These are phyloP conservation scores for Parascotia fuliginaria DNA, from an alignment of 2,888 invertebrate genomes.

Conservation along the genomic window DNA sequence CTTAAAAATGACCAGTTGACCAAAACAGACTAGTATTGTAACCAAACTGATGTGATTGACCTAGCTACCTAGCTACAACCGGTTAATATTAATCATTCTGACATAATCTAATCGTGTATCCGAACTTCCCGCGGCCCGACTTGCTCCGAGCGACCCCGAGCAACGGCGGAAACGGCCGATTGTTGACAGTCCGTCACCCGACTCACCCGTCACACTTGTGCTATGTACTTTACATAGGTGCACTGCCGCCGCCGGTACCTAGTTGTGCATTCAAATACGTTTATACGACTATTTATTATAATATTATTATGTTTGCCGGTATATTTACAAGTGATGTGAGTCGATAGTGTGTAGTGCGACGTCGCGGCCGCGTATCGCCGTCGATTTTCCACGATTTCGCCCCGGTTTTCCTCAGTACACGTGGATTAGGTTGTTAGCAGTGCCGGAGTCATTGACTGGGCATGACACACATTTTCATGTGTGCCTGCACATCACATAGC, in stretches of 20 bases:
- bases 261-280: constrained; percentile 68
- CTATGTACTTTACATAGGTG: constrained; percentile 78
- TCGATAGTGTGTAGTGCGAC: constrained; percentile 53
- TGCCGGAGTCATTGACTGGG: constrained; percentile 78
- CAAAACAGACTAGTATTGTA: constrained; percentile 45
- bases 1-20: constrained; percentile 54
- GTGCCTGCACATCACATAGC: constrained; percentile 71
- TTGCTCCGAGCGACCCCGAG: constrained; percentile 52
- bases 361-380: constrained; percentile 50
- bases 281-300: constrained; percentile 45
- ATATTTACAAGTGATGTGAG: constrained; percentile 50
- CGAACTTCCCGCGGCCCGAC: constrained; percentile 50
- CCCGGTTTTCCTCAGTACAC: constrained; percentile 66
- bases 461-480: constrained; percentile 83
- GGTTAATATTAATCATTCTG: constrained; percentile 72
- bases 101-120: constrained; percentile 70
- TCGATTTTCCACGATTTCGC: constrained; percentile 45
- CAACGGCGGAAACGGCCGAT: constrained; percentile 64
- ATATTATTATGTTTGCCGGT: constrained; percentile 58
- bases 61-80: constrained; percentile 69
- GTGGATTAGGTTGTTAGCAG: constrained; percentile 68
- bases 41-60: constrained; percentile 68
- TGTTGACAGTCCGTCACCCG: constrained; percentile 81
- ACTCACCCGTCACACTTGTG: constrained; percentile 78
- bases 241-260: constrained; percentile 71